Percentiles rank a stretch among this genome's conserved stretches.
These are phyloP conservation scores for Oryzias dopingdopingensis DNA, from an alignment of 2,797 vertebrate species.

Conservation along the genomic window DNA sequence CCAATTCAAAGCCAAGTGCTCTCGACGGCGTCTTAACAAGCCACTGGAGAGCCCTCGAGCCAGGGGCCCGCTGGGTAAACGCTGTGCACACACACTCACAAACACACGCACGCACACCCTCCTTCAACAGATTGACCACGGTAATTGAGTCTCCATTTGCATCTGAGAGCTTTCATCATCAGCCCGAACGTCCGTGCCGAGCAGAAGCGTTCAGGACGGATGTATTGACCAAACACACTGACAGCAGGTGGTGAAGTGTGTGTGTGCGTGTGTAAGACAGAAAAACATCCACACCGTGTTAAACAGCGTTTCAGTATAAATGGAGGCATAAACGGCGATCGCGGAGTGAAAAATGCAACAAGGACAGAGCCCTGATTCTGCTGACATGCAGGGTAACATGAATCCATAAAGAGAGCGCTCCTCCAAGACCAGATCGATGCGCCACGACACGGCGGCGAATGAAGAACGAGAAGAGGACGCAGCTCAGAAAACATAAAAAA, in stretches of 20 bases:
- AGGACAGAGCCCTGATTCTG: slow-evolving; percentile 23
- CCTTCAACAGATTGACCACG: slow-evolving; percentile 90
- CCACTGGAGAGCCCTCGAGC: slow-evolving; percentile 92
- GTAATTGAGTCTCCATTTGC: slow-evolving; percentile 96
- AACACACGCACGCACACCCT: slow-evolving; percentile 28
- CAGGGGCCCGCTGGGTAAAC: slow-evolving; percentile 79
- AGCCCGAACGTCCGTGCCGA: slow-evolving; percentile 24
- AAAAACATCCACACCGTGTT: slow-evolving; percentile 2
- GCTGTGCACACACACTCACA: slow-evolving; percentile 68
- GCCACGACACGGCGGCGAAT: background rate
- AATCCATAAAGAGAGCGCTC: slow-evolving; percentile 39
- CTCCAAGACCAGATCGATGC: slow-evolving; percentile 22
- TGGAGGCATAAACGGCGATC: slow-evolving; percentile 17
- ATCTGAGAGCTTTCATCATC: slow-evolving; percentile 81
- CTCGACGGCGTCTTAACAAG: slow-evolving; percentile 97
- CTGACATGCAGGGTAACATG: slow-evolving; percentile 37
- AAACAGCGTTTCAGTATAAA: slow-evolving; percentile 6
- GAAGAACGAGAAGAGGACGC: slow-evolving; percentile 20
- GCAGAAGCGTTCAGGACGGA: slow-evolving; percentile 38
- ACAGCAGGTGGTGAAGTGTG: slow-evolving; percentile 40
- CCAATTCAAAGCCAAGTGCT: slow-evolving; percentile 98
- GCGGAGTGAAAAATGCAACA: slow-evolving; percentile 41
- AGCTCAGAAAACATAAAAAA: background rate
- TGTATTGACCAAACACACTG: slow-evolving; percentile 31
- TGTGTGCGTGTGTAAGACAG: slow-evolving; percentile 4